phyloP scores from a whole-genome alignment of 1,140 invertebrate species.

The Macrotrachela quadricornifera region DNA sequence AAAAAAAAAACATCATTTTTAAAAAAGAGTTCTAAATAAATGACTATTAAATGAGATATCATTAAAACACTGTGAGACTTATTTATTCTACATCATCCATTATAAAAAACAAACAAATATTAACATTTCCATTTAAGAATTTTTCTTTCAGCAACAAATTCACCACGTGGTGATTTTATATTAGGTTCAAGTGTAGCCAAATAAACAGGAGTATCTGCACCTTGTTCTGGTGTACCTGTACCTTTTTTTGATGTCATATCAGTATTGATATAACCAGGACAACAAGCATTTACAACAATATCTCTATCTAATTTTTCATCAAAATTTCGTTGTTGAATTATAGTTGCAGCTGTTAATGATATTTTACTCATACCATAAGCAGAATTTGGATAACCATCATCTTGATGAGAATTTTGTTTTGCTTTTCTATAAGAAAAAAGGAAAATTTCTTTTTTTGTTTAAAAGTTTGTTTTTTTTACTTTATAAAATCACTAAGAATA shows the following conservation, averaged over 20 bases:
- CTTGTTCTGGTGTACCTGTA: conserved; percentile 41
- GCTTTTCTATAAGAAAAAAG: conserved; percentile 30
- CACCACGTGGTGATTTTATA: conserved; percentile 11
- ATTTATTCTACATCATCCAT: too few relatives aligned
- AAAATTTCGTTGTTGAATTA: conserved; percentile 43
- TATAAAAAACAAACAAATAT: too few relatives aligned
- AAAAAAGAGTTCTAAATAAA: too few relatives aligned
- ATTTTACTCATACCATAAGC: conserved; percentile 48
- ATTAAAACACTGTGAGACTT: too few relatives aligned
- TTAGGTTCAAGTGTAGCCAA: conserved; percentile 33
- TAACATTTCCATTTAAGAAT: conserved; percentile 13
- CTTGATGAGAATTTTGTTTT: conserved; percentile 32
- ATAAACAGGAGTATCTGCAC: conserved; percentile 34
- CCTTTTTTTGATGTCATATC: conserved; percentile 51
- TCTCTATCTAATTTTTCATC: conserved; percentile 32
- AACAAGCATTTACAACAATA: conserved; percentile 41
- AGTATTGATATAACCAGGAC: conserved; percentile 45
- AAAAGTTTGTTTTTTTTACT: neutral
- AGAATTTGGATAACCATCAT: conserved; percentile 39
- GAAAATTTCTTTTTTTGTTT: neutral
- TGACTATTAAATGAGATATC: too few relatives aligned
- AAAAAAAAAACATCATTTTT: conserved; percentile 4
- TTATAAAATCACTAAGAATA: neutral
- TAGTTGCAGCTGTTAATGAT: conserved; percentile 38
- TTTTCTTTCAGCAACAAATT: conserved; percentile 3